Conservation (phyloP, 2,888 invertebrate species). For the Philaethria dido region DNA sequence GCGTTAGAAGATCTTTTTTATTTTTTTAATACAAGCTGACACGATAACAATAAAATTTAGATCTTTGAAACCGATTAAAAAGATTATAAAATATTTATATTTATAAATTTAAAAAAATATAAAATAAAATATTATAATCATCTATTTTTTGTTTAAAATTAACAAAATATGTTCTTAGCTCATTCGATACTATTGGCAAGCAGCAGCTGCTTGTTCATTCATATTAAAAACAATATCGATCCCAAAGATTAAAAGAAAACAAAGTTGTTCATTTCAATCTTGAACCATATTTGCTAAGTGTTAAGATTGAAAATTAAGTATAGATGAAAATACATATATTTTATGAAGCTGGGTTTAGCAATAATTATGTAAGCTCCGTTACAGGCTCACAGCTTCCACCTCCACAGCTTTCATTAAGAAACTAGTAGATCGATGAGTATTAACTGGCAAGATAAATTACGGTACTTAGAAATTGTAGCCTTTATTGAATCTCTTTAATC, state of each 20-base stretch:
- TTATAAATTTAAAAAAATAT: too few species aligned
- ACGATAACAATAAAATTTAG: too few species aligned
- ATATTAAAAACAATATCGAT: slow-evolving; percentile 45
- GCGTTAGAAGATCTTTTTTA: too few species aligned
- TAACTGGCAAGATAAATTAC: slow-evolving; percentile 23
- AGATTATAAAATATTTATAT: too few species aligned
- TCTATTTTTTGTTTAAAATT: not conserved
- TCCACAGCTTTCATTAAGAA: slow-evolving; percentile 61
- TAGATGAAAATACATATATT: slow-evolving; percentile 6
- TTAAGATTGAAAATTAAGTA: slow-evolving; percentile 28
- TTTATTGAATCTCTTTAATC: slow-evolving; percentile 16
- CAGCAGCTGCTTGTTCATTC: slow-evolving; percentile 59
- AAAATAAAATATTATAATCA: not conserved
- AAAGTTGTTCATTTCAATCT: slow-evolving; percentile 22
- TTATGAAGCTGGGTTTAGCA: slow-evolving; percentile 52
- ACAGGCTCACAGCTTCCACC: slow-evolving; percentile 53
- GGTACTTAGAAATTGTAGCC: slow-evolving; percentile 20
- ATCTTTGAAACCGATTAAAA: too few species aligned
- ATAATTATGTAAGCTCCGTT: slow-evolving; percentile 70
- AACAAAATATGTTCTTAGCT: slow-evolving; percentile 6
- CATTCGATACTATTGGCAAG: slow-evolving; percentile 35
- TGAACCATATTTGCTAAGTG: slow-evolving; percentile 1
- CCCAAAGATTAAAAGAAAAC: slow-evolving; percentile 27
- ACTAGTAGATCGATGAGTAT: slow-evolving; percentile 46
- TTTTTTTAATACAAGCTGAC: too few species aligned